Evolutionary conservation across 2,888 invertebrate species (phyloP).

Genomic region (Labia minor): DNA sequence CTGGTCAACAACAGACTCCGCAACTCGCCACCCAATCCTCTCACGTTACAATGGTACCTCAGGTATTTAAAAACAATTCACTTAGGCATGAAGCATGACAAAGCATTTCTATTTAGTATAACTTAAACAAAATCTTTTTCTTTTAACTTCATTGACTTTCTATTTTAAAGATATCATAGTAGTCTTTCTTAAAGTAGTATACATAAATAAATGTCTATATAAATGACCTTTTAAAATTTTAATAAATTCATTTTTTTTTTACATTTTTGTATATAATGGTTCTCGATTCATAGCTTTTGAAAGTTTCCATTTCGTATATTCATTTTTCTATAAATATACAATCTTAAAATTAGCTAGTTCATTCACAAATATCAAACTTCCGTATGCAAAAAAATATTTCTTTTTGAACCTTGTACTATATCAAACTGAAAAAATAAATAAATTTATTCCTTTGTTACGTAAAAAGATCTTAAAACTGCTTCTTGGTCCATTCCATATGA

Average conservation of each 20-base stretch:
- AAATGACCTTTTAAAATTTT: no score
- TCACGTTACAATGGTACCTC: conserved; percentile 55
- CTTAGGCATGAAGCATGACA: not conserved
- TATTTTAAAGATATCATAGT: not conserved
- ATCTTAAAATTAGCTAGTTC: not conserved
- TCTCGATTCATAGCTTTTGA: not conserved
- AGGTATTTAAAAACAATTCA: conserved; percentile 37
- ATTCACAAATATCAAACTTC: not conserved
- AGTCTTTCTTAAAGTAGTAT: no score
- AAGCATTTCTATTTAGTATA: not conserved
- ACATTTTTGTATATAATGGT: not conserved
- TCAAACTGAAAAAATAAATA: not conserved
- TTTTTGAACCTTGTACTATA: not conserved
- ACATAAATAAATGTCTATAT: no score
- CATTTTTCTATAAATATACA: conserved; percentile 7
- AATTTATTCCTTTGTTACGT: not conserved
- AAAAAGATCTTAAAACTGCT: not conserved
- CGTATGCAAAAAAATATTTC: not conserved
- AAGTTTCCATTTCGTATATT: not conserved
- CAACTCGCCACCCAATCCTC: conserved; percentile 37
- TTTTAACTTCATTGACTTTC: not conserved
- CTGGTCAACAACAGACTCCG: conserved; percentile 23
- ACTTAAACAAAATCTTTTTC: not conserved
- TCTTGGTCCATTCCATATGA: not conserved
- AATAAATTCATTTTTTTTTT: not conserved